Conservation (phyloP, 2,113 vertebrate genomes). For the Protobothrops mucrosquamatus region DNA sequence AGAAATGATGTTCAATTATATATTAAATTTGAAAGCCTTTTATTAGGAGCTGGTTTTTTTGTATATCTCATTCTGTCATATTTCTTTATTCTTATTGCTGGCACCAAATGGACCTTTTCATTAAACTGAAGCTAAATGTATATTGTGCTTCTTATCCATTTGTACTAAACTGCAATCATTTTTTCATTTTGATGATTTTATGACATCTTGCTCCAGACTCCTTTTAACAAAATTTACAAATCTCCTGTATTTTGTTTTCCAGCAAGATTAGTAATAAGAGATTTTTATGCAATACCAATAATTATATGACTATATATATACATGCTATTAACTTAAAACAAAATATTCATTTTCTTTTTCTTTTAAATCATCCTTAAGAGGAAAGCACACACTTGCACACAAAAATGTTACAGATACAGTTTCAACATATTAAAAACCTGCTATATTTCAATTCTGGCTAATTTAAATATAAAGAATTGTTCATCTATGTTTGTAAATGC, state of each 20-base stretch:
- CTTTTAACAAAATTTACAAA: neutral
- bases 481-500: neutral
- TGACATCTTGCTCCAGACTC: neutral
- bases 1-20: neutral
- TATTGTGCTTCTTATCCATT: neutral
- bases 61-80: neutral
- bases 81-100: neutral
- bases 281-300: neutral
- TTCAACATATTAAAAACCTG: neutral
- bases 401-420: neutral
- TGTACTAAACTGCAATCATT: neutral
- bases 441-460: neutral
- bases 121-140: neutral
- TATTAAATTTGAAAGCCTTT: neutral
- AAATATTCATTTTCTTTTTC: neutral
- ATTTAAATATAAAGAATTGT: neutral
- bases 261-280: neutral
- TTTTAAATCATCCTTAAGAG: neutral
- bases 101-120: neutral
- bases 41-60: neutral
- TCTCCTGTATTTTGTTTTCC: neutral
- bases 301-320: neutral
- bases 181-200: neutral
- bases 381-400: neutral
- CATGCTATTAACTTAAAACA: neutral